Evolutionary conservation across 2,113 vertebrate genomes (phyloP), one percentile per base, ranked within the genome.

Genomic region (Phocoena sinus): DNA sequence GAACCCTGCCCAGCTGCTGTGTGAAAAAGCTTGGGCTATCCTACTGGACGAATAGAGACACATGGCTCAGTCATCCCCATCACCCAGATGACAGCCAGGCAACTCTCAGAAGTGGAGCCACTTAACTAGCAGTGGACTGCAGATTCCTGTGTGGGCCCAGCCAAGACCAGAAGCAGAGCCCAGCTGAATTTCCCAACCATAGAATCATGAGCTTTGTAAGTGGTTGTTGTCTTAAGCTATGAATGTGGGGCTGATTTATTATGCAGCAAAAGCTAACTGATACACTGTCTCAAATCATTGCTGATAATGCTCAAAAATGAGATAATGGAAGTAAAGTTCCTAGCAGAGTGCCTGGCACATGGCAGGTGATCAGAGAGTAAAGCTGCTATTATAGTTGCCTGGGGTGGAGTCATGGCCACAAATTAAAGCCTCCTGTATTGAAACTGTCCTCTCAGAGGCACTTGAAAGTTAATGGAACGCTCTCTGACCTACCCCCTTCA

Each of bases 221-320:
- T 1, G 44, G 50, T 65, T 23, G 28, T 70, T 33, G 81, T 77
- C 84, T 80, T 50, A 68, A 95, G 67, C 74, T 70, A 70, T 38
- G 70, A 63, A 31, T 6, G 5, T 50, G 33, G 62, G 93, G 41
- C 15, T 58, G 21, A 93, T 65, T 97, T 96, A 73, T 97, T 96
- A 97, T 20, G 20, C 92, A 76, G 95, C 95, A 23, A 77, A 88
- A 74, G 82, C 97, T 96, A 86, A 95, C 95, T 33, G 82, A 82
- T 92, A 93, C 77, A 94, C 41, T 17, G 2, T 74, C 83, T 62
- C 8, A 6, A 9, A 80, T 65, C 38, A 28, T 8, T n/a, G 12
- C 67, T 31, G 1, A 15, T 56, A 36, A 36, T 17, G 14, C 58
- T 56, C 47, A 62, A 63, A 79, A 79, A 38, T 62, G 95, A 89